Conservation (phyloP, 2,888 invertebrate species). For the Nasonia oneida region DNA sequence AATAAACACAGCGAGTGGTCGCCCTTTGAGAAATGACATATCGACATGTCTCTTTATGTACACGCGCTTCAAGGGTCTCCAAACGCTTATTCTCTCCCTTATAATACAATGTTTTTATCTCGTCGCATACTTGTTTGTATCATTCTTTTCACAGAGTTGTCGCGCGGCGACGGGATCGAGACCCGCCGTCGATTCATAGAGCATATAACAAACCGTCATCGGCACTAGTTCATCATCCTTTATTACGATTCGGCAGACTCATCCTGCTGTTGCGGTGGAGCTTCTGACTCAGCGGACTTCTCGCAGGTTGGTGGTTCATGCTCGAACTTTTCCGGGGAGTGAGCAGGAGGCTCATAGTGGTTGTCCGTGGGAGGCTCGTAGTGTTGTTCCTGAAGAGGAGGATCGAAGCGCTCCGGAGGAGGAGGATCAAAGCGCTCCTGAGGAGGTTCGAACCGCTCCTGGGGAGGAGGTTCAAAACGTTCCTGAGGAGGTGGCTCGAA, state of each 20-base stretch:
- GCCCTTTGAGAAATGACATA: conserved; percentile 34
- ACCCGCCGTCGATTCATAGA: background rate
- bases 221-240: conserved; percentile 17
- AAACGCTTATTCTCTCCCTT: conserved; percentile 44
- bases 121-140: conserved; percentile 6
- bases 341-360: background rate
- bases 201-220: background rate
- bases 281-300: background rate
- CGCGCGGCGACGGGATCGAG: background rate
- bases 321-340: background rate
- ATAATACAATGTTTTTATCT: conserved; percentile 50
- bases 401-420: conserved; percentile 9
- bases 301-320: background rate
- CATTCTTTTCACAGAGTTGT: background rate
- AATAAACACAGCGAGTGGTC: conserved; percentile 41
- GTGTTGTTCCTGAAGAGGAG: conserved; percentile 14
- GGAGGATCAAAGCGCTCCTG: background rate
- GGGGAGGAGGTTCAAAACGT: background rate
- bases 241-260: conserved; percentile 51
- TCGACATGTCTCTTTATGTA: conserved; percentile 54
- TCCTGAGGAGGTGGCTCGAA: conserved; percentile 15
- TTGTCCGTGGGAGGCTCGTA: conserved; percentile 17
- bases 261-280: conserved; percentile 4
- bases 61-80: conserved; percentile 53
- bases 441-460: background rate